A percentile compares a stretch with the other conserved stretches of the same genome.
Conservation (phyloP, 2,888 invertebrate genomes). For the Linnaemya vulpina region DNA sequence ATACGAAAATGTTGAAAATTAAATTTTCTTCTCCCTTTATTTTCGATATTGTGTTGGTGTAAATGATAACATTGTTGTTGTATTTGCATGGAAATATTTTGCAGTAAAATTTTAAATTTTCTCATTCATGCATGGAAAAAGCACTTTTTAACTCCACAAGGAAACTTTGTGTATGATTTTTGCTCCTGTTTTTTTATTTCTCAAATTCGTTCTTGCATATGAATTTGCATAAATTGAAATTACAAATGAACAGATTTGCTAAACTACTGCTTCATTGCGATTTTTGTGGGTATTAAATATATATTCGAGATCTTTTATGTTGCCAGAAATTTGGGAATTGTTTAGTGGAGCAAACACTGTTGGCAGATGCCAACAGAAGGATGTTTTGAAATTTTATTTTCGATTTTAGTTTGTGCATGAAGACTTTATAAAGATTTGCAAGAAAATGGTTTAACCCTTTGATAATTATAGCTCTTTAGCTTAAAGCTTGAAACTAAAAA, state of each 20-base stretch:
- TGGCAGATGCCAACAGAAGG: slow-evolving; percentile 42
- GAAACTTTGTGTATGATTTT: background rate
- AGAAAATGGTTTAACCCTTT: background rate
- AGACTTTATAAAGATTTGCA: background rate
- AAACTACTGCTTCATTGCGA: slow-evolving; percentile 29
- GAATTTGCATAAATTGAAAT: slow-evolving; percentile 58
- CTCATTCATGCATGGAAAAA: slow-evolving; percentile 62
- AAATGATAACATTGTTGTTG: slow-evolving; percentile 4
- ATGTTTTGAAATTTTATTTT: slow-evolving; percentile 37
- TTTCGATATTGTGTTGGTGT: slow-evolving; percentile 11
- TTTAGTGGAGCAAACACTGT: slow-evolving; percentile 26
- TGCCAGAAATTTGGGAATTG: background rate
- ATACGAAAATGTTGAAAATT: slow-evolving; percentile 48
- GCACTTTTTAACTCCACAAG: slow-evolving; percentile 35
- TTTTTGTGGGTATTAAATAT: slow-evolving; percentile 15
- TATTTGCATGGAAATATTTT: slow-evolving; percentile 43
- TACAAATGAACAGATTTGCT: slow-evolving; percentile 52
- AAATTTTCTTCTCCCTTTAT: background rate
- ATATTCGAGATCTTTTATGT: slow-evolving; percentile 16
- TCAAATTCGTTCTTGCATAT: slow-evolving; percentile 12
- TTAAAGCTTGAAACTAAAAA: background rate
- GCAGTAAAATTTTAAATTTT: slow-evolving; percentile 61
- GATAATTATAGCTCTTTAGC: too few relatives aligned
- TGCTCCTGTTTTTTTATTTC: background rate
- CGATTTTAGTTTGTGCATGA: background rate